Percentiles rank a stretch among this genome's conserved stretches.
Conservation (phyloP, 30 jellyfish, hydroid and myxozoan genomes). For the Hydractinia echinata region DNA sequence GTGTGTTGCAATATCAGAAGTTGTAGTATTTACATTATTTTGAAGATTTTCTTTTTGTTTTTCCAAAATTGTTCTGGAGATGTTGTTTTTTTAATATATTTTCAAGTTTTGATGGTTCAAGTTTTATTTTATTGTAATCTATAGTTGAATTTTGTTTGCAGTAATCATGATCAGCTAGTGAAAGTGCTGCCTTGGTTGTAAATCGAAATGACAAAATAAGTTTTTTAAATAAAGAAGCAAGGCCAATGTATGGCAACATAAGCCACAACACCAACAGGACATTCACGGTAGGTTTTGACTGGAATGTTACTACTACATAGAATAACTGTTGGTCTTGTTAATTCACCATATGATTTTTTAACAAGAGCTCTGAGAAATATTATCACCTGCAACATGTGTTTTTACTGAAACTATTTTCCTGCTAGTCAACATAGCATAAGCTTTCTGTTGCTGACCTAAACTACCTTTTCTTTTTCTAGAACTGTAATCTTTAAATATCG, state of each 20-base stretch:
- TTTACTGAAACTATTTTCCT: conserved; percentile 27
- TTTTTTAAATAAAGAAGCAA: conserved; percentile 11
- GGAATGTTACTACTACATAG: conserved; percentile 18
- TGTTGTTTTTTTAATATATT: too few relatives aligned
- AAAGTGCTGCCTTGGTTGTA: too few relatives aligned
- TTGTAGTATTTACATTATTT: too few relatives aligned
- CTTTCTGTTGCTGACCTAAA: conserved; percentile 33
- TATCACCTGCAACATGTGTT: conserved; percentile 13
- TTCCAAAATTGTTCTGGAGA: too few relatives aligned
- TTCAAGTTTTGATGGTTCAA: too few relatives aligned
- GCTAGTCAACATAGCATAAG: conserved; percentile 27
- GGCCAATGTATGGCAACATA: not conserved
- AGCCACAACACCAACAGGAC: conserved; percentile 39
- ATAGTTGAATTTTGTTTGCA: too few relatives aligned
- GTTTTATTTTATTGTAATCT: too few relatives aligned
- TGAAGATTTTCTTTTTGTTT: too few relatives aligned
- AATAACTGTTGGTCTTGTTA: conserved; percentile 21
- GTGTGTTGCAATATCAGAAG: too few relatives aligned
- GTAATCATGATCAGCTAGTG: too few relatives aligned
- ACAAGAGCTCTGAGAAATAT: conserved; percentile 27
- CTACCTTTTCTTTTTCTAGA: conserved; percentile 29
- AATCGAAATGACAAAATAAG: too few relatives aligned
- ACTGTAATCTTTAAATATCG: too few relatives aligned
- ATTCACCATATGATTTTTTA: conserved; percentile 32
- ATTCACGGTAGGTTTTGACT: conserved; percentile 26